These are phyloP conservation scores for Sminthurides bifidus DNA, from an alignment of 1,140 invertebrate species.

Conservation along the genomic window DNA sequence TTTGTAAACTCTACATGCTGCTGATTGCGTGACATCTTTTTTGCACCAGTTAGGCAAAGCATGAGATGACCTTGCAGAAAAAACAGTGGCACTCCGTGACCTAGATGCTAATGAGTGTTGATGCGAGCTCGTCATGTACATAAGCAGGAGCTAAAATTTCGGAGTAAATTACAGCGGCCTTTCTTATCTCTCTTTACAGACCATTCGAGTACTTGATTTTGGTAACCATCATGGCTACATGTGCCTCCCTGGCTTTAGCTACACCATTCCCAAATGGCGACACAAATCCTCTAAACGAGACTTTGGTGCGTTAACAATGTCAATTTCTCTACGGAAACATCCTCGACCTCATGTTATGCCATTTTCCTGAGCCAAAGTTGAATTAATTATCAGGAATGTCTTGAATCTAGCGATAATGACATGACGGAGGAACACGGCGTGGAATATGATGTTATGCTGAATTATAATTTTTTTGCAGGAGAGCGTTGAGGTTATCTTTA, in stretches of 20 bases:
- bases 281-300: constrained; percentile 84
- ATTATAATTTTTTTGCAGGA: constrained; percentile 57
- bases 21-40: too few species aligned
- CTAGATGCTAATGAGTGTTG: too few species aligned
- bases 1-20: too few species aligned
- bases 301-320: constrained; percentile 63
- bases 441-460: constrained; percentile 9
- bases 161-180: constrained; percentile 10
- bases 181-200: constrained; percentile 43
- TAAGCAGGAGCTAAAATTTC: constrained; percentile 33
- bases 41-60: constrained; percentile 13
- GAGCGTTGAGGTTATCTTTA: constrained; percentile 94
- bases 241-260: constrained; percentile 60
- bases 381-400: background rate
- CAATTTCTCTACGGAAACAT: background rate
- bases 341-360: background rate
- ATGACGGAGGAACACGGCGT: too few species aligned
- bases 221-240: constrained; percentile 97
- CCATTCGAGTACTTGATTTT: constrained; percentile 99
- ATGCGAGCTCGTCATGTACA: constrained; percentile 35
- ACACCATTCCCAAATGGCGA: constrained; percentile 92
- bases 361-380: background rate
- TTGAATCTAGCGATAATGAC: background rate
- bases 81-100: too few species aligned
- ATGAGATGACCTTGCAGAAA: too few species aligned